Conservation (phyloP, 2,888 invertebrate species). For the Onchidella celtica region DNA sequence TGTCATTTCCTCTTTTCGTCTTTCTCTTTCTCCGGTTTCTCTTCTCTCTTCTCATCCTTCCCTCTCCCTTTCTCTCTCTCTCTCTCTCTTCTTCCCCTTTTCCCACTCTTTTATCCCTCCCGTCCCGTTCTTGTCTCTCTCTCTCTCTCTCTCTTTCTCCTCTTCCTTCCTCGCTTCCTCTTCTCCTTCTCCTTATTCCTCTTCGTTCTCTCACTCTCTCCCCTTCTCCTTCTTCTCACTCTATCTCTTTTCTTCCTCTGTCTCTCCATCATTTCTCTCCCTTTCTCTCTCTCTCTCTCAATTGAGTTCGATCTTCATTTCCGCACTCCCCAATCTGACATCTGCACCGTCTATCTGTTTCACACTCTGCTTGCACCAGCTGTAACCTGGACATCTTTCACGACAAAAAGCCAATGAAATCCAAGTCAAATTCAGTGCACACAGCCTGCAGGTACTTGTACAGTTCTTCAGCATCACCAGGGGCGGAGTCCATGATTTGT, state of each 20-base stretch:
- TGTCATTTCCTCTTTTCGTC: not conserved
- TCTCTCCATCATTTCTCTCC: too few species aligned
- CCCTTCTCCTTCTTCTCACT: not conserved
- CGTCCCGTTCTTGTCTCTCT: not conserved
- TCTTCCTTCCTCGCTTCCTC: not conserved
- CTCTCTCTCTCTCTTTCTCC: not conserved
- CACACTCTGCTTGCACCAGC: not conserved
- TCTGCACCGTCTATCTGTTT: too few species aligned
- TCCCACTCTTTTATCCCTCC: not conserved
- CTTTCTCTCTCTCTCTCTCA: too few species aligned
- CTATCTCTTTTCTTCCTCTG: conserved; percentile 10
- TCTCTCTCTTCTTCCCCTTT: not conserved
- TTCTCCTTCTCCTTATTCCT: not conserved
- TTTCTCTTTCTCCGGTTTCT: conserved; percentile 9
- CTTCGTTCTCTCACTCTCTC: not conserved
- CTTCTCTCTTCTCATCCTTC: not conserved
- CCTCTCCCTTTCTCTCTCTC: not conserved
- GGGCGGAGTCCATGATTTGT: too few species aligned
- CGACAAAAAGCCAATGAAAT: too few species aligned
- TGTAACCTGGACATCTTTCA: too few species aligned
- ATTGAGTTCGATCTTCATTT: too few species aligned
- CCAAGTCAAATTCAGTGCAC: too few species aligned
- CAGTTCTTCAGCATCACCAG: too few species aligned
- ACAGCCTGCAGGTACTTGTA: too few species aligned
- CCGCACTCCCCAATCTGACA: too few species aligned